Evolutionary conservation across 2,797 vertebrate genomes (phyloP), one percentile per base, ranked within the genome.

Genomic region (Myioborus miniatus): DNA sequence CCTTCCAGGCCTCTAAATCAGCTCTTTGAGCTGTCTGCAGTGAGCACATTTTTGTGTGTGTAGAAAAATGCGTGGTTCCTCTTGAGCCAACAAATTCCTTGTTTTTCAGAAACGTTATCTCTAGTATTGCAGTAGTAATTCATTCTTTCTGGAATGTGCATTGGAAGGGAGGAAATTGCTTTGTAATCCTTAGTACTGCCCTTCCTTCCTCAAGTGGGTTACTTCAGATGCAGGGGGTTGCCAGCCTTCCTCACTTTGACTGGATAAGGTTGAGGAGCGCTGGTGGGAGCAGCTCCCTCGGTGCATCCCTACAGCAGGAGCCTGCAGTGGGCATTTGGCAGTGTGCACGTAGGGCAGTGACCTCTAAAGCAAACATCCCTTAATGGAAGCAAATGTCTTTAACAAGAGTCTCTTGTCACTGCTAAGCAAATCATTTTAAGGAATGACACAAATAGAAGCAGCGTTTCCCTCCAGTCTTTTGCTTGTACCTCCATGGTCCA

Each of bases 211-310:
- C 34, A 32, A 22, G 81, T 62, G 78, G 29, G 39, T 93, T 93
- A 9, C 50, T 81, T 86, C 29, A 50, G 75, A 34, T 0, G 23
- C 17, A 36, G 75, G 55, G 87, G 63, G 43, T 63, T 83, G 50
- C 79, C 79, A 94, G 58, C 87, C 58, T 83, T 86, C n/a, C 37
- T 93, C 44, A 21, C 69, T 83, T 12, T 71, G 75, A 67, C 87
- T 53, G 79, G 85, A 47, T 76, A 55, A 78, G 89, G 85, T 26
- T 94, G 93, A 83, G 69, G 43, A 78, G 69, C 7, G 21, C 62
- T 86, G 60, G n/a, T 14, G 20, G 55, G 91, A 90, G 59, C 85
- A 41, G 87, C 76, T 71, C 59, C 50, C 34, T 53, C 83, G 3
- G 43, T 11, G n/a, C 43, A 37, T 72, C 71, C 53, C 53, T 15